A percentile compares a stretch with the other conserved stretches of the same genome.
phyloP scores from a whole-genome alignment of 2,797 vertebrate species.

The Lerista edwardsae region DNA sequence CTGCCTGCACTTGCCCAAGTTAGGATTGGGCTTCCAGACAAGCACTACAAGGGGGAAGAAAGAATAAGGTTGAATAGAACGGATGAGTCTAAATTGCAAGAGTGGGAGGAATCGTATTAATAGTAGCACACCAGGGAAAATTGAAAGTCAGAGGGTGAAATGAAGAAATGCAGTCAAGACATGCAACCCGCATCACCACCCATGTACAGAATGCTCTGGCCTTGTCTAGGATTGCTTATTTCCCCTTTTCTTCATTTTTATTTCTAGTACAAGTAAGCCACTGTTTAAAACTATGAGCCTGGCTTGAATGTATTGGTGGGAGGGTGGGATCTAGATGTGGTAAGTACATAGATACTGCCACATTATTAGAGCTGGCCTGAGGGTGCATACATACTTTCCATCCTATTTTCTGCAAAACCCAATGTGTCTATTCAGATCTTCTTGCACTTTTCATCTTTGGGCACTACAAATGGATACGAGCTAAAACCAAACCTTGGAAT shows the following conservation, averaged over 20 bases:
- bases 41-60: too few species aligned
- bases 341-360: neutral
- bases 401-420: neutral
- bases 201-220: too few species aligned
- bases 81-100: too few species aligned
- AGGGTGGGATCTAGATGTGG: neutral
- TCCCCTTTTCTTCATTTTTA: too few species aligned
- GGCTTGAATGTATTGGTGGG: neutral
- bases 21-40: too few species aligned
- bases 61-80: too few species aligned
- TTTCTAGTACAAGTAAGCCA: neutral
- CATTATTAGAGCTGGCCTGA: neutral
- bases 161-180: too few species aligned
- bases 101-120: too few species aligned
- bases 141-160: too few species aligned
- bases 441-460: neutral
- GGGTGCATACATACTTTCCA: neutral
- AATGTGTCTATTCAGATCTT: neutral
- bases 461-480: neutral
- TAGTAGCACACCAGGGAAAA: too few species aligned
- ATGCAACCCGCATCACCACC: too few species aligned
- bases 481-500: neutral
- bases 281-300: neutral
- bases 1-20: too few species aligned
- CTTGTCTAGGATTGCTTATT: neutral